Base-by-base conservation (phyloP, 2,888 invertebrate genomes). In the Diadegma fenestrale region DNA sequence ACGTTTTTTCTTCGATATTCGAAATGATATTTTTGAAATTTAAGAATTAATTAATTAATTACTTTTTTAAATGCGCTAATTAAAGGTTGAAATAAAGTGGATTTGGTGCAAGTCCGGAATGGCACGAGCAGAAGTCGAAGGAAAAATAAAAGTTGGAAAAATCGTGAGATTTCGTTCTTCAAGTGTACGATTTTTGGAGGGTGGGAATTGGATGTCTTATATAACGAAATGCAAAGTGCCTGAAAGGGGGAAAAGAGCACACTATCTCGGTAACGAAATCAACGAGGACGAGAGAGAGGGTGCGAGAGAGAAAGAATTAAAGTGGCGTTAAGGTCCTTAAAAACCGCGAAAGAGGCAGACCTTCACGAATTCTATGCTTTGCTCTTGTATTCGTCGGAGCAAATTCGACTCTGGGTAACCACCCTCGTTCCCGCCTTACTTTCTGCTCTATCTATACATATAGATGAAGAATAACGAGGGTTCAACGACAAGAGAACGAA, bases 311-410 rank as follows among this genome's bases (percentile, higher is more conserved):
- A 51, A 68, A 41, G 45, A 66, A 37, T 37, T 37, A 17, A 61
- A 88, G 88, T 89, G 90, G 90, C 90, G 91, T 91, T 92, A 92
- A 93, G 92, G 91, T 92, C 90, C 91, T 91, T 89, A 90, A 91
- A 91, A 91, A 91, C 90, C 91, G 87, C 91, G 87, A 90, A 80
- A 88, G 89, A 88, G 89, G 89, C 89, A 89, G 91, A 91, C 81
- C 86, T 79, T 86, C 82, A 45, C 83, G 66, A 63, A 85, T 72
- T 84, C 84, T 69, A 77, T 51, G 73, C 86, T 83, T 76, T 43
- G 73, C 84, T 37, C 37, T 84, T 69, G 84, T 64, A 66, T n/a
- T 73, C 71, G 78, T 69, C 68, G 54, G 10, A 63, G 63, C 51
- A 72, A 79, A 61, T 51, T 64, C 82, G 82, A 73, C 63, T 80